These are phyloP conservation scores for Bacillus rossius DNA, from an alignment of 1,140 invertebrate species.

Conservation along the genomic window DNA sequence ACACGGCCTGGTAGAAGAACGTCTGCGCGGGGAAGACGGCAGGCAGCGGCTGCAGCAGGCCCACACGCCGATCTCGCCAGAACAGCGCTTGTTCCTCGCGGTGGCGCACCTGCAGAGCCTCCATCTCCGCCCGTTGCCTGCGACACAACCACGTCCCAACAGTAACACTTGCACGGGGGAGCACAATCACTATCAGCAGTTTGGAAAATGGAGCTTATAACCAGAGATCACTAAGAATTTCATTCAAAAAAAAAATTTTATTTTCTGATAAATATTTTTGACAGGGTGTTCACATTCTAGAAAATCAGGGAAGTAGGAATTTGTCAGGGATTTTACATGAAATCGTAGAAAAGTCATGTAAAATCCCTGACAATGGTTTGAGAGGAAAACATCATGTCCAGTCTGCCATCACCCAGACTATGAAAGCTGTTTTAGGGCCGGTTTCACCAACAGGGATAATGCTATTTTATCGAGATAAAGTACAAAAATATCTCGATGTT, in stretches of 20 bases:
- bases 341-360: too few species aligned
- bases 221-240: background rate
- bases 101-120: slow-evolving; percentile 42
- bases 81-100: slow-evolving; percentile 43
- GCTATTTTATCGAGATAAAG: too few species aligned
- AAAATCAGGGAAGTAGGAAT: too few species aligned
- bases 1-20: slow-evolving; percentile 40
- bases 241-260: background rate
- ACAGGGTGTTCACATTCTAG: background rate
- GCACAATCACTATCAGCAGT: background rate
- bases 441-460: too few species aligned
- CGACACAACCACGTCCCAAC: background rate
- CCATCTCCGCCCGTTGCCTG: slow-evolving; percentile 43
- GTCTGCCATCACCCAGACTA: too few species aligned
- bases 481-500: too few species aligned
- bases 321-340: too few species aligned
- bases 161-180: background rate
- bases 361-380: too few species aligned
- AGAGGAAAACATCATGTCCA: too few species aligned
- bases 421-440: too few species aligned
- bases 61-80: slow-evolving; percentile 43
- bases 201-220: background rate
- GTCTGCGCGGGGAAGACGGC: slow-evolving; percentile 32
- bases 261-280: background rate
- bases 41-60: slow-evolving; percentile 39